These are phyloP conservation scores for Microhierax caerulescens DNA, from an alignment of 2,797 vertebrate species.

Conservation along the genomic window DNA sequence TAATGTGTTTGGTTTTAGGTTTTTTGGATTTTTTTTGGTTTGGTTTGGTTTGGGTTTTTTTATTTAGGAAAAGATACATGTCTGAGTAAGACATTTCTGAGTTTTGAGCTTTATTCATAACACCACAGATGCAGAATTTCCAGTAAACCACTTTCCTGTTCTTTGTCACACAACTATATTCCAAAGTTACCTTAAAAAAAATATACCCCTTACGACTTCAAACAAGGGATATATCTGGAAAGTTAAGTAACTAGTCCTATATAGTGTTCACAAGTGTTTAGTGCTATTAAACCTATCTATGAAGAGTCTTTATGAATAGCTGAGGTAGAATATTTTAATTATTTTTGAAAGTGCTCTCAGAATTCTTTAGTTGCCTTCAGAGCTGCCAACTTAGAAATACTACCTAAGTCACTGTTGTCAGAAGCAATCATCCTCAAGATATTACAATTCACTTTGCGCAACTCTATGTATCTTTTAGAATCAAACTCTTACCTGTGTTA, in stretches of 20 bases:
- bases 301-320: neutral
- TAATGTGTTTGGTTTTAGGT: too few species aligned
- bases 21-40: too few species aligned
- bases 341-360: neutral
- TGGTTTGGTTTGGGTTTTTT: too few species aligned
- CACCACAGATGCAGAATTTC: neutral
- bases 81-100: neutral
- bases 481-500: neutral
- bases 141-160: neutral
- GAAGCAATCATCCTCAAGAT: neutral
- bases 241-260: neutral
- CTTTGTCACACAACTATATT: neutral
- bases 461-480: neutral
- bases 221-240: neutral
- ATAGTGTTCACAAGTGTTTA: neutral
- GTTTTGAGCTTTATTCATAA: neutral
- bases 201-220: neutral
- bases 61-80: neutral
- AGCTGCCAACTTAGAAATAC: neutral
- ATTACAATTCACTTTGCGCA: neutral
- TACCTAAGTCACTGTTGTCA: neutral
- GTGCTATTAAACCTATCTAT: neutral
- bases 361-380: neutral
- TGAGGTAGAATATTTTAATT: neutral
- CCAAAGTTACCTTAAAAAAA: neutral